A percentile compares a stretch with the other conserved stretches of the same genome.
These are phyloP conservation scores for Orbicella faveolata DNA, from an alignment of 64 coral and sea anemone genomes.

Conservation along the genomic window DNA sequence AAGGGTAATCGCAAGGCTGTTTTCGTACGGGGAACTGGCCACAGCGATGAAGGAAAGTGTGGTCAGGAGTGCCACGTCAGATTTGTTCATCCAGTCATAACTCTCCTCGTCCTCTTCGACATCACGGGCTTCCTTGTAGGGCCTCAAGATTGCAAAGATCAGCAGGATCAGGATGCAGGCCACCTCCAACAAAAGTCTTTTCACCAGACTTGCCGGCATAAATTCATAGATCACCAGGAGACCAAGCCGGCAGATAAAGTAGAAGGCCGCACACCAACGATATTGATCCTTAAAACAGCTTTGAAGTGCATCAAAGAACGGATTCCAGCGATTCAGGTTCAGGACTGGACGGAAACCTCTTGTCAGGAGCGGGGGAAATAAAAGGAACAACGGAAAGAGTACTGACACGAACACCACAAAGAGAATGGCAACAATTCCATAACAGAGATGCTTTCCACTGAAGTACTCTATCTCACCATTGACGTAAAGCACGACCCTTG, in stretches of 20 bases:
- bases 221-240: slow-evolving; percentile 42
- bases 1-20: not conserved
- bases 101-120: not conserved
- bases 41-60: slow-evolving; percentile 64
- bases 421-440: slow-evolving; percentile 38
- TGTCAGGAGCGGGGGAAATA: slow-evolving; percentile 3
- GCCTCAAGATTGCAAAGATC: slow-evolving; percentile 54
- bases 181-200: slow-evolving; percentile 37
- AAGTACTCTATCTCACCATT: slow-evolving; percentile 56
- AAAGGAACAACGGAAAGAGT: slow-evolving; percentile 51
- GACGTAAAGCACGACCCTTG: slow-evolving; percentile 17
- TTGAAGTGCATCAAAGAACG: slow-evolving; percentile 29
- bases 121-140: slow-evolving; percentile 50
- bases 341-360: slow-evolving; percentile 23
- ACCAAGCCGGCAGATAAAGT: slow-evolving; percentile 58
- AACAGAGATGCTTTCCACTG: slow-evolving; percentile 49
- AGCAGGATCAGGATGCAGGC: slow-evolving; percentile 50
- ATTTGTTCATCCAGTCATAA: slow-evolving; percentile 77
- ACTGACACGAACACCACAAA: slow-evolving; percentile 1
- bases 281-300: slow-evolving; percentile 69
- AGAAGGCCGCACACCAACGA: slow-evolving; percentile 71
- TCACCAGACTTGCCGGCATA: not conserved
- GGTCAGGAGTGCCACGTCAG: slow-evolving; percentile 56
- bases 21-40: slow-evolving; percentile 43
- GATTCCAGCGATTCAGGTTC: slow-evolving; percentile 20